Conservation (phyloP, 2,888 invertebrate genomes). For the Vandiemenella viatica region DNA sequence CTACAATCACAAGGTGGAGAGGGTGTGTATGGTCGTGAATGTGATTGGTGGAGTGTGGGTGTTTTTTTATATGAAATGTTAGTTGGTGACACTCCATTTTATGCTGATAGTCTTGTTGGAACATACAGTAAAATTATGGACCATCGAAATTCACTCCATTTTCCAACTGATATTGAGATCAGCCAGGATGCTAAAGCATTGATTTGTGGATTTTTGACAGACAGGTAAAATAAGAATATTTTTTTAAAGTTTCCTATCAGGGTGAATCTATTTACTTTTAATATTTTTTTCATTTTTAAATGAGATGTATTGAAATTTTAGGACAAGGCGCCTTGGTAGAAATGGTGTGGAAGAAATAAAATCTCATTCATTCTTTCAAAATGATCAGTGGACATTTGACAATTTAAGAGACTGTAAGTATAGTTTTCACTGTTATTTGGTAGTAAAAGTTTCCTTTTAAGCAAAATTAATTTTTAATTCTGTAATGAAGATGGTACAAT, state of each 20-base stretch:
- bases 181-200: conserved; percentile 74
- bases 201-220: conserved; percentile 86
- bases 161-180: conserved; percentile 90
- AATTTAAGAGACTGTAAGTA: conserved; percentile 71
- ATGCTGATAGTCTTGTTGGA: conserved; percentile 91
- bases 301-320: conserved; percentile 20
- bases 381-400: conserved; percentile 96
- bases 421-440: background rate
- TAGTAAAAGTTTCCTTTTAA: too few species aligned
- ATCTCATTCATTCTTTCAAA: conserved; percentile 84
- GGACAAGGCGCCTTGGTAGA: conserved; percentile 69
- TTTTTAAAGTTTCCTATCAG: conserved; percentile 2
- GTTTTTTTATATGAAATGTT: conserved; percentile 99
- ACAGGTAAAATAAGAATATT: conserved; percentile 39
- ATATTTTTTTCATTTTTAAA: background rate
- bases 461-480: too few species aligned
- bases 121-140: conserved; percentile 99
- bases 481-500: too few species aligned
- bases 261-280: background rate
- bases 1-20: conserved; percentile 86
- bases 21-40: conserved; percentile 92
- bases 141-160: conserved; percentile 86
- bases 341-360: conserved; percentile 92
- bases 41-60: conserved; percentile 99
- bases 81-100: conserved; percentile 94